Conservation (phyloP, 1,140 invertebrate species). For the Eumaeus atala region DNA sequence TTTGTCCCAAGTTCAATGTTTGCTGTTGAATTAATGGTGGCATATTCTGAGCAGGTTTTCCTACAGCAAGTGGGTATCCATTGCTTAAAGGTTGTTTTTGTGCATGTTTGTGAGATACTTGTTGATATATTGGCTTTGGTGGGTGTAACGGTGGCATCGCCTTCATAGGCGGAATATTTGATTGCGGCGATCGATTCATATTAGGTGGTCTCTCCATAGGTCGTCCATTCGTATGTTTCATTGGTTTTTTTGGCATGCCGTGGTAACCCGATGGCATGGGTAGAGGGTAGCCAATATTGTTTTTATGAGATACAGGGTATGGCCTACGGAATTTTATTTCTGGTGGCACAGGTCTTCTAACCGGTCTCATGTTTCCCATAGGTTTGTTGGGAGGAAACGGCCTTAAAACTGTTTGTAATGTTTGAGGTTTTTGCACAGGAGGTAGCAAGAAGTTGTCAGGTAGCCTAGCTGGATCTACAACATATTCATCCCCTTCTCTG, state of each 20-base stretch:
- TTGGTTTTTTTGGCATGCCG: conserved; percentile 48
- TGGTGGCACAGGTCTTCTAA: conserved; percentile 54
- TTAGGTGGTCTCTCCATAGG: conserved; percentile 30
- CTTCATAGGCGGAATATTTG: conserved; percentile 55
- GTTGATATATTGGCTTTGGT: conserved; percentile 38
- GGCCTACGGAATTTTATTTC: conserved; percentile 67
- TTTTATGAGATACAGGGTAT: conserved; percentile 44
- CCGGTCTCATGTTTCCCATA: conserved; percentile 48
- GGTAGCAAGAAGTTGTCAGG: conserved; percentile 54
- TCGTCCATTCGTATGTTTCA: conserved; percentile 45
- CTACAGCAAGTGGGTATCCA: conserved; percentile 43
- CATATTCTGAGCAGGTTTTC: conserved; percentile 42
- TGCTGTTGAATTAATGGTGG: conserved; percentile 41
- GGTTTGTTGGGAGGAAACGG: conserved; percentile 47
- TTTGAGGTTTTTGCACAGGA: conserved; percentile 60
- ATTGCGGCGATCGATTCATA: conserved; percentile 42
- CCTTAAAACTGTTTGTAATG: conserved; percentile 64
- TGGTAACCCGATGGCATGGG: conserved; percentile 49
- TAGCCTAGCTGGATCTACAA: conserved; percentile 46
- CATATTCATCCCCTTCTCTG: conserved; percentile 55
- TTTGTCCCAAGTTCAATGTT: conserved; percentile 62
- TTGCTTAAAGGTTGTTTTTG: conserved; percentile 28
- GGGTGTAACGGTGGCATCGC: conserved; percentile 39
- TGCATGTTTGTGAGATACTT: conserved; percentile 31
- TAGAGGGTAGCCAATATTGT: conserved; percentile 47